Conservation (phyloP, 2,888 invertebrate genomes). For the Epinotia demarniana region DNA sequence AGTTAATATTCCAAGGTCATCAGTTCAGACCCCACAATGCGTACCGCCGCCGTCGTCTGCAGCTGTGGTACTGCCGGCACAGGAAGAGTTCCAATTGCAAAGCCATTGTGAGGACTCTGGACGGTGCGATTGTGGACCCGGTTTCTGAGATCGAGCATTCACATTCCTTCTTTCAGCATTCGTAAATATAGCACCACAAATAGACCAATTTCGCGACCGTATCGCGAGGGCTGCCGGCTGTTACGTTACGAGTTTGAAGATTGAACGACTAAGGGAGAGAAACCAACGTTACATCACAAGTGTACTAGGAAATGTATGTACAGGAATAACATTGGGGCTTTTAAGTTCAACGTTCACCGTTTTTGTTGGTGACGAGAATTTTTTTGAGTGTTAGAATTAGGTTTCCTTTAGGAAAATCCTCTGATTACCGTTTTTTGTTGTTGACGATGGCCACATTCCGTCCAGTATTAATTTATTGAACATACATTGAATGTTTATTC, state of each 20-base stretch:
- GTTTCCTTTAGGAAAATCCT: too few species aligned
- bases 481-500: background rate
- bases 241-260: too few species aligned
- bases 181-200: background rate
- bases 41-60: conserved; percentile 56
- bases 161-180: background rate
- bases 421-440: too few species aligned
- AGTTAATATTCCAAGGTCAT: conserved; percentile 60
- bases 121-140: conserved; percentile 39
- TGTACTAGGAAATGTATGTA: background rate
- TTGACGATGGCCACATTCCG: too few species aligned
- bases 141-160: background rate
- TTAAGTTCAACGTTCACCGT: background rate
- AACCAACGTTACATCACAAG: too few species aligned
- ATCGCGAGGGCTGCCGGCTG: too few species aligned
- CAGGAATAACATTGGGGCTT: background rate
- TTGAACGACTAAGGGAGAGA: too few species aligned
- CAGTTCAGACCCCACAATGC: conserved; percentile 66
- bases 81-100: conserved; percentile 52
- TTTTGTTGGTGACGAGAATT: background rate
- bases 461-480: background rate
- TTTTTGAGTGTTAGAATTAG: background rate
- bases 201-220: background rate
- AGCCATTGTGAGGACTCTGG: conserved; percentile 52
- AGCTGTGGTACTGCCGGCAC: conserved; percentile 65